A percentile compares a stretch with the other conserved stretches of the same genome.
Evolutionary conservation across 2,888 invertebrate species (phyloP).

Genomic region (Zhengitettix transpicula): DNA sequence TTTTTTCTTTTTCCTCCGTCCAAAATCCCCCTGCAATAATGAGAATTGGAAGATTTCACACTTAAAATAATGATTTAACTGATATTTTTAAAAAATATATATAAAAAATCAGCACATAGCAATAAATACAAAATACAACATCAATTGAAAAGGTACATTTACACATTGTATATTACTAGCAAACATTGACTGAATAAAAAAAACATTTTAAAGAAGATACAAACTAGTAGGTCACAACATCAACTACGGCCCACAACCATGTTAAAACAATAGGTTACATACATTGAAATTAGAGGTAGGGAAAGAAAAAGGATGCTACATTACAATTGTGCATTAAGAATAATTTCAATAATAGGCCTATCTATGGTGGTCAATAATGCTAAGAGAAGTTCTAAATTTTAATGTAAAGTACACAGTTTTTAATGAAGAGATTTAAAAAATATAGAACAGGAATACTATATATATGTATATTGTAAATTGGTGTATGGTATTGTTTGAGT

Average conservation of each 20-base stretch:
- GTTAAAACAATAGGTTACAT: too few species aligned
- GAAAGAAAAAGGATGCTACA: too few species aligned
- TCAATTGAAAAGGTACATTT: neutral
- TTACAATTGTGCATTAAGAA: too few species aligned
- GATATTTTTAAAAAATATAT: conserved; percentile 18
- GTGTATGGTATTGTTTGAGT: too few species aligned
- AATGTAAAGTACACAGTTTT: too few species aligned
- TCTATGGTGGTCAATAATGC: too few species aligned
- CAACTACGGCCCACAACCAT: neutral
- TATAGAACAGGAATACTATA: too few species aligned
- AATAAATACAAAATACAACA: neutral
- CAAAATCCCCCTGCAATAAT: conserved; percentile 72
- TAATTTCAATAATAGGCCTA: too few species aligned
- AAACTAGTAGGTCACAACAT: neutral
- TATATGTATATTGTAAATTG: too few species aligned
- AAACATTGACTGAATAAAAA: neutral
- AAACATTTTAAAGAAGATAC: neutral
- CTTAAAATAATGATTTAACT: conserved; percentile 19
- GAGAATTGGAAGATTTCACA: conserved; percentile 30
- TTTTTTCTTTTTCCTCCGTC: conserved; percentile 97
- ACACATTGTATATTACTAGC: neutral
- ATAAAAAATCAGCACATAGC: conserved; percentile 7
- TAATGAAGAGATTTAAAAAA: too few species aligned
- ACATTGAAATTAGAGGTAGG: too few species aligned
- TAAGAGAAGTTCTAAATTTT: too few species aligned